Conservation (phyloP, 2,888 invertebrate genomes). For the Aquatica leii region DNA sequence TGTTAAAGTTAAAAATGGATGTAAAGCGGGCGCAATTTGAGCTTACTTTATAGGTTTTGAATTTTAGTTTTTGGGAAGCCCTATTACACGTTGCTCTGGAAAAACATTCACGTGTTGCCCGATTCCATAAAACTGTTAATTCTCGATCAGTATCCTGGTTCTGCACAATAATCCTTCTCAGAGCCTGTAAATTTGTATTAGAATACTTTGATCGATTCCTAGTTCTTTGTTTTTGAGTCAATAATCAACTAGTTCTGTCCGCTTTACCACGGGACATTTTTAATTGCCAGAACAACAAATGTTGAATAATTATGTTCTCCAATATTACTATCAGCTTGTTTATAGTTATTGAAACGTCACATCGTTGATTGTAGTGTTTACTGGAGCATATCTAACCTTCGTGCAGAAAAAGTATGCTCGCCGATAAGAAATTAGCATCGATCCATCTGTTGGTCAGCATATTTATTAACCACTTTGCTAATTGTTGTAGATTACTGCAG, state of each 20-base stretch:
- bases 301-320: too few relatives aligned
- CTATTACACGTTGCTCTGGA: conserved; percentile 1
- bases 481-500: too few relatives aligned
- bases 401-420: not conserved
- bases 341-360: too few relatives aligned
- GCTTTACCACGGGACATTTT: too few relatives aligned
- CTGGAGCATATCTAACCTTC: not conserved
- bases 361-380: not conserved
- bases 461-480: too few relatives aligned
- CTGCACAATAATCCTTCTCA: not conserved
- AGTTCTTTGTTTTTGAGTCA: not conserved
- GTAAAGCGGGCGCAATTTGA: not conserved
- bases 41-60: not conserved
- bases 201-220: too few relatives aligned
- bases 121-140: not conserved
- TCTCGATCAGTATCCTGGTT: not conserved
- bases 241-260: too few relatives aligned
- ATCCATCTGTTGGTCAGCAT: too few relatives aligned
- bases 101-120: not conserved
- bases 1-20: not conserved
- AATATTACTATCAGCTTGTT: not conserved
- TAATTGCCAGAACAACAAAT: too few relatives aligned
- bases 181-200: not conserved
- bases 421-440: too few relatives aligned
- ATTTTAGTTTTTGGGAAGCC: conserved; percentile 1